Evolutionary conservation across 2,888 invertebrate species (phyloP), one percentile per base, ranked within the genome.

Genomic region (Clitarchus hookeri): DNA sequence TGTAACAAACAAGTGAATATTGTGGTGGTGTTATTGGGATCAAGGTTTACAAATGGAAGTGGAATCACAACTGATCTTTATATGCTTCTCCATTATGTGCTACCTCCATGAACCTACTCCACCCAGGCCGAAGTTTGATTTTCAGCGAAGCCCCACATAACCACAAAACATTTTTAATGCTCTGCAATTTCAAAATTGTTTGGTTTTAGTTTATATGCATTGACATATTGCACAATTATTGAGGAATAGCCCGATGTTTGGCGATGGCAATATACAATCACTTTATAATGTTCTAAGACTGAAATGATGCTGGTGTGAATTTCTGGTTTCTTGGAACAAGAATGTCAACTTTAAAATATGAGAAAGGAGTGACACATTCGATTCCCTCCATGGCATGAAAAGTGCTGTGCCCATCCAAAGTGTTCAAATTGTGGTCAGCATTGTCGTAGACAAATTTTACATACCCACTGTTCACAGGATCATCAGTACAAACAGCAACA

Each of bases 21-120:
- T 44, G 36, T 27, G 9, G 36, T 27, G 25, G 44, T 3, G 27
- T 79, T 27, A 25, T n/a, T 27, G 25, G 79, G 25, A 77, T 79
- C 27, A 26, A 27, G 26, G 27, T 25, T 83, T 27, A 83, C 11
- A n/a, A 83, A 83, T 25, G 84, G 84, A 2, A 83, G 16, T 83
- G 27, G 26, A 25, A 25, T 44, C n/a, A 83, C 9, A 19, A 36
- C 27, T 12, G 84, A 27, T 83, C 16, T 83, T 26, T 83, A 83
- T 26, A 83, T 25, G 6, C 25, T 27, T 83, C 27, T 12, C 36
- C n/a, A 26, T 27, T 78, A 54, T 19, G 36, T 27, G 84, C 84
- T 25, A 27, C 26, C 85, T 85, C 85, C 65, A 65, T 85, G 77
- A 27, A 77, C 16, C 77, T 26, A 13, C 78, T 78, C 85, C 85